phyloP scores from a whole-genome alignment of 2,888 invertebrate genomes.

The Hyposoter didymator region DNA sequence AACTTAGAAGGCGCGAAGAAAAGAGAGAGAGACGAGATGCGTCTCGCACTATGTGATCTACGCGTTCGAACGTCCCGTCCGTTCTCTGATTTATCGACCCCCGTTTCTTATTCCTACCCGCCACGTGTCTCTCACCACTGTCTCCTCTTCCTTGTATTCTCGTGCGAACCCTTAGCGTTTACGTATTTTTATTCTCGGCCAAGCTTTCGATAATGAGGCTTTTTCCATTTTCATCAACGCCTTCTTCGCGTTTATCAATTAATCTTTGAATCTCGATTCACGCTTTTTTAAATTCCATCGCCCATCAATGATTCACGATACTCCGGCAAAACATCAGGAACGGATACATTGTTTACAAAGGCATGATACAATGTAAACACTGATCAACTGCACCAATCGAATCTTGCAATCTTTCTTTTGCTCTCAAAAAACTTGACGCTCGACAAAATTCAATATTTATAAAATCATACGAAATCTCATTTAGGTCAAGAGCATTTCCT shows the following conservation, averaged over 20 bases:
- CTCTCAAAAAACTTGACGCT: neutral
- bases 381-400: neutral
- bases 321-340: neutral
- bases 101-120: constrained; percentile 65
- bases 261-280: neutral
- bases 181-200: constrained; percentile 20
- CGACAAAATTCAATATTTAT: neutral
- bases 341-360: neutral
- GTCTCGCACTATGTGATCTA: constrained; percentile 71
- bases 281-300: neutral
- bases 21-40: constrained; percentile 35
- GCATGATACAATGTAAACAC: too few species aligned
- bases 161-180: constrained; percentile 50
- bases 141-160: constrained; percentile 46
- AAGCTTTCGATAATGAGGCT: constrained; percentile 8
- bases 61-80: constrained; percentile 71
- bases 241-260: neutral
- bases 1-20: constrained; percentile 42
- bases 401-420: neutral
- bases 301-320: neutral
- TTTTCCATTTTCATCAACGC: neutral
- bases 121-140: constrained; percentile 54
- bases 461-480: constrained; percentile 1
- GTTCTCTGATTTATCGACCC: constrained; percentile 77
- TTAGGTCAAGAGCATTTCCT: constrained; percentile 19